Conservation (phyloP, 2,113 vertebrate genomes). For the Carassius gibelio region DNA sequence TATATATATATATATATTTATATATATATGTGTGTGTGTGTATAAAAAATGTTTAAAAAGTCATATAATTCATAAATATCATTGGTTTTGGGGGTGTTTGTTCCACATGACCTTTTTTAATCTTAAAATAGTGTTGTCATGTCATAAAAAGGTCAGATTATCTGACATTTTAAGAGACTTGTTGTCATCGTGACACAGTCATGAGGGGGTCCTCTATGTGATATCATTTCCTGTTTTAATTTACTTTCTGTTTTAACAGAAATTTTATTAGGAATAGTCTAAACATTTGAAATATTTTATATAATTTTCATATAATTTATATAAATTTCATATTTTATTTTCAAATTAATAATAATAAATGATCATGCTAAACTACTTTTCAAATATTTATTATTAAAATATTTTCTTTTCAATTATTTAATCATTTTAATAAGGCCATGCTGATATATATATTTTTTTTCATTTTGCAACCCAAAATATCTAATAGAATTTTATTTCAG, state of each 20-base stretch:
- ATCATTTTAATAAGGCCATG: not conserved
- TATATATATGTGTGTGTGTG: too few relatives aligned
- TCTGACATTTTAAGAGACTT: not conserved
- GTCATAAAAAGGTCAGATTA: not conserved
- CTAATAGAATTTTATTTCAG: not conserved
- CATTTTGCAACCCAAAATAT: not conserved
- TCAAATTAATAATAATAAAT: not conserved
- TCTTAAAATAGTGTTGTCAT: not conserved
- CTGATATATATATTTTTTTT: not conserved
- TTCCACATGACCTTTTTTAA: not conserved
- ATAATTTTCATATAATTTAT: not conserved
- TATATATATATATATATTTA: too few relatives aligned
- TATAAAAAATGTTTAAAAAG: too few relatives aligned
- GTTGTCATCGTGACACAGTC: not conserved
- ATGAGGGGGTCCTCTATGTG: not conserved
- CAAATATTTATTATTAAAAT: not conserved
- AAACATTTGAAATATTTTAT: not conserved
- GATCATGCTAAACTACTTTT: not conserved
- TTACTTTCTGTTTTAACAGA: not conserved
- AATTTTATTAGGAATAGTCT: not conserved
- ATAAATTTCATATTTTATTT: not conserved
- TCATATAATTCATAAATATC: not conserved
- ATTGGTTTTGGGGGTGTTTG: not conserved
- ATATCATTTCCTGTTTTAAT: not conserved
- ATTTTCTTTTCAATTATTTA: not conserved